Evolutionary conservation across 2,113 vertebrate genomes (phyloP).

Genomic region (Rhegmatorhina hoffmannsi): DNA sequence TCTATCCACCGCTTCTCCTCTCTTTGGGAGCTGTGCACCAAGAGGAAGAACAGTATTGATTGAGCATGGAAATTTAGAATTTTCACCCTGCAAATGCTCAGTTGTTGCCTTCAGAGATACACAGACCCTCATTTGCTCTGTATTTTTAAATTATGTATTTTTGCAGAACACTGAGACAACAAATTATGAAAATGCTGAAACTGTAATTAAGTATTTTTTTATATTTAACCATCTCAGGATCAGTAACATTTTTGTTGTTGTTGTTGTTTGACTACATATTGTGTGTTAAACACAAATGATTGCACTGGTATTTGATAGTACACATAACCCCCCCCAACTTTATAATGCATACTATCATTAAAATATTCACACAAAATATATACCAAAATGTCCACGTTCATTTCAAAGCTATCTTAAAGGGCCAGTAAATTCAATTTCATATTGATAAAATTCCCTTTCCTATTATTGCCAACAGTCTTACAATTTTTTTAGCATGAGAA

Average conservation of each 20-base stretch:
- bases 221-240: neutral
- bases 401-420: neutral
- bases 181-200: neutral
- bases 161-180: neutral
- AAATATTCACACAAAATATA: constrained; percentile 6
- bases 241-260: neutral
- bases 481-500: neutral
- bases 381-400: neutral
- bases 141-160: neutral
- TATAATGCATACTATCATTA: neutral
- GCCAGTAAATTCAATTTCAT: neutral
- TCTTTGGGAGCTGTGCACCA: neutral
- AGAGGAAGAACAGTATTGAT: neutral
- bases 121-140: neutral
- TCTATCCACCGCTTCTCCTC: neutral
- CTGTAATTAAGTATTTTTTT: neutral
- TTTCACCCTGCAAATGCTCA: neutral
- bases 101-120: neutral
- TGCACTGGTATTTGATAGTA: neutral
- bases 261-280: neutral
- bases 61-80: neutral
- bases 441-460: neutral
- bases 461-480: neutral
- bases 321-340: neutral
- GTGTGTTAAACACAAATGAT: neutral